Percentiles rank a stretch among this genome's conserved stretches.
phyloP scores from a whole-genome alignment of 2,113 vertebrate genomes.

The Indri indri region DNA sequence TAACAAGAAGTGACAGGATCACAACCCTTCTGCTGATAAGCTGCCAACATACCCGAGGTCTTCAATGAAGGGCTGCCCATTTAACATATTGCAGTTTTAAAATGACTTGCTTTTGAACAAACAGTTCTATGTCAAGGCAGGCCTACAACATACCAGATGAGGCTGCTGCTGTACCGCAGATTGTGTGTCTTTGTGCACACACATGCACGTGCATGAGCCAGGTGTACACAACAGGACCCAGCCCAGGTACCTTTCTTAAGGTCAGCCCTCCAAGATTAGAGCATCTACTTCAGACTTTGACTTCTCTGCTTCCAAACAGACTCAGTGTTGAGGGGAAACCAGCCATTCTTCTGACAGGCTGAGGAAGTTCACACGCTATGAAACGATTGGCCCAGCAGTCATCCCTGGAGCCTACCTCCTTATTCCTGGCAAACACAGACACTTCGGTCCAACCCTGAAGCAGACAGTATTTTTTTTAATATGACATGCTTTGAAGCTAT shows the following conservation, averaged over 20 bases:
- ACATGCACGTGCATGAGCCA: too few relatives aligned
- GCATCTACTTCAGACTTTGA: not conserved
- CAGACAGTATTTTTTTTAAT: not conserved
- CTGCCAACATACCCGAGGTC: constrained; percentile 62
- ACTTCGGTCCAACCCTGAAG: not conserved
- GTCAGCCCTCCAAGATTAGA: not conserved
- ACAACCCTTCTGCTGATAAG: constrained; percentile 70
- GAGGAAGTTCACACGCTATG: not conserved
- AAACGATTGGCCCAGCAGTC: not conserved
- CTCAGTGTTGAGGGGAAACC: not conserved
- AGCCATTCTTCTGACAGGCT: not conserved
- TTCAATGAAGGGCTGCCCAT: constrained; percentile 28
- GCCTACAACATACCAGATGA: constrained; percentile 14
- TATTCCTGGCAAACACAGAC: not conserved
- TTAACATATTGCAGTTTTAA: constrained; percentile 62
- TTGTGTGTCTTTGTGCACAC: not conserved
- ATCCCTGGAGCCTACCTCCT: not conserved
- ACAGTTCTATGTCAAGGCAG: constrained; percentile 22
- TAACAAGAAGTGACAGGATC: constrained; percentile 73
- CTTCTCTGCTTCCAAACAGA: not conserved
- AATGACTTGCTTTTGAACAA: constrained; percentile 51
- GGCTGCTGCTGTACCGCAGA: not conserved
- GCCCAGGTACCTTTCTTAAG: not conserved
- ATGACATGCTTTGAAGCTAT: not conserved
- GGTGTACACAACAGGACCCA: too few relatives aligned